Percentiles rank a stretch among this genome's conserved stretches.
These are phyloP conservation scores for Tachina lurida DNA, from an alignment of 2,888 invertebrate genomes.

Conservation along the genomic window DNA sequence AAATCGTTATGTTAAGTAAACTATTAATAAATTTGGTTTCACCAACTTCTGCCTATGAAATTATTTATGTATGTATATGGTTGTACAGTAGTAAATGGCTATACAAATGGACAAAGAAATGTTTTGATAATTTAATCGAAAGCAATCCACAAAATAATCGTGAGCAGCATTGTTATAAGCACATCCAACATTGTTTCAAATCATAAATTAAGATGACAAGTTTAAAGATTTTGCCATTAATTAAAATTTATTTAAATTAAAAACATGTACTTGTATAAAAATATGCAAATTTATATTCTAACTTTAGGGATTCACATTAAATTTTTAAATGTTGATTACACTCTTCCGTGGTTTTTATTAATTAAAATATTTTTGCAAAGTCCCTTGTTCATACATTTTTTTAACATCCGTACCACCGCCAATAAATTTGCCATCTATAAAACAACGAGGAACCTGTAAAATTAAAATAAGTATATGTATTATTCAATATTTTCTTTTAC, in stretches of 20 bases:
- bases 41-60: constrained; percentile 4
- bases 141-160: too few species aligned
- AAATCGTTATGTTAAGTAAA: constrained; percentile 29
- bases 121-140: too few species aligned
- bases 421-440: constrained; percentile 94
- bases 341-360: constrained; percentile 54
- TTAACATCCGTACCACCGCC: constrained; percentile 97
- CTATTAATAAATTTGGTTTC: constrained; percentile 50
- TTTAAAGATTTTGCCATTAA: background rate
- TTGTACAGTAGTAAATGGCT: too few species aligned
- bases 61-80: background rate
- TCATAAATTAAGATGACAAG: too few species aligned
- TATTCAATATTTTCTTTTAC: too few species aligned
- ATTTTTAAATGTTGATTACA: background rate
- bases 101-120: too few species aligned
- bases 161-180: too few species aligned
- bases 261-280: background rate
- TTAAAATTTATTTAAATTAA: constrained; percentile 9
- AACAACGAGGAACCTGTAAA: constrained; percentile 94
- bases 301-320: background rate
- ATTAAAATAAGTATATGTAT: too few species aligned
- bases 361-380: constrained; percentile 85
- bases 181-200: too few species aligned
- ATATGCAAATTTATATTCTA: background rate
- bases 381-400: constrained; percentile 88